phyloP scores from a whole-genome alignment of 2,888 invertebrate species.

The Agrotis clavis region DNA sequence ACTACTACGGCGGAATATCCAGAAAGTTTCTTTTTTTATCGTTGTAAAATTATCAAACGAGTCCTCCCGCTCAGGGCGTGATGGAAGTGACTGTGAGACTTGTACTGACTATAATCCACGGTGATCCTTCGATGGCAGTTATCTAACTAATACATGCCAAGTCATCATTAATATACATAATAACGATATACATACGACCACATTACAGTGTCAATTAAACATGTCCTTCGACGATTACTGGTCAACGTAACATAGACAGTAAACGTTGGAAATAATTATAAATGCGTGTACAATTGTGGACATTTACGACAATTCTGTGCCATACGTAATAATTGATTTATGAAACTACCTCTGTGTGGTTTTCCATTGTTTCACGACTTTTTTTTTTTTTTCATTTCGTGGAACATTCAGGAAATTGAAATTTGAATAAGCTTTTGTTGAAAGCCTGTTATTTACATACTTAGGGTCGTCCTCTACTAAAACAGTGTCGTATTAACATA shows the following conservation, averaged over 20 bases:
- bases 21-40: too few relatives aligned
- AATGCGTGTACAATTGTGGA: not conserved
- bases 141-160: not conserved
- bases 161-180: not conserved
- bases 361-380: constrained; percentile 34
- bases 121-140: not conserved
- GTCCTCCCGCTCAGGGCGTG: too few relatives aligned
- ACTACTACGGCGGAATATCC: too few relatives aligned
- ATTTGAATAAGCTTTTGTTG: constrained; percentile 49
- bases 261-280: constrained; percentile 39
- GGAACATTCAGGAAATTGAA: constrained; percentile 37
- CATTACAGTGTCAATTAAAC: not conserved
- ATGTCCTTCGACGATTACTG: not conserved
- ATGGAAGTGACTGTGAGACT: too few relatives aligned
- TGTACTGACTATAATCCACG: too few relatives aligned
- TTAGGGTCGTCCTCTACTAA: not conserved
- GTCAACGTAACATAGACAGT: constrained; percentile 11
- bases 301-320: constrained; percentile 4
- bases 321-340: constrained; percentile 40
- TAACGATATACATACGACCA: not conserved
- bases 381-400: constrained; percentile 10
- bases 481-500: constrained; percentile 22
- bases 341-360: constrained; percentile 23
- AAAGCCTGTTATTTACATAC: constrained; percentile 25
- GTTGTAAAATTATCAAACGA: too few relatives aligned